Conservation (phyloP, 2,888 invertebrate genomes). For the Zygaena filipendulae region DNA sequence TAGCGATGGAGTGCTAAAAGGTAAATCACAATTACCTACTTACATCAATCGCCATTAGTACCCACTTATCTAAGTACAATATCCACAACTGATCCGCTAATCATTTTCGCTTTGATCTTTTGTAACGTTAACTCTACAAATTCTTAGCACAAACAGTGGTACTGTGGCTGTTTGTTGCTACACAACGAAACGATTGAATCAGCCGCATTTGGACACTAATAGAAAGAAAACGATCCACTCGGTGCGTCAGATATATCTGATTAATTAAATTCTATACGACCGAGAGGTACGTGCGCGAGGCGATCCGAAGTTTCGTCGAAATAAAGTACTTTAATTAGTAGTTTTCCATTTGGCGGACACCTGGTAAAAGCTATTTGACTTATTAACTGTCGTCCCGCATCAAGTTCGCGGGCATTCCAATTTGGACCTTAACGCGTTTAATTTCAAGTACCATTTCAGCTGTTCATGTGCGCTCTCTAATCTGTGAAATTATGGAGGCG, state of each 20-base stretch:
- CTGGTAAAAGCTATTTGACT: constrained; percentile 54
- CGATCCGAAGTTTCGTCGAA: constrained; percentile 41
- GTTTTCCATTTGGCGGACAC: constrained; percentile 58
- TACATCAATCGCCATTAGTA: constrained; percentile 39
- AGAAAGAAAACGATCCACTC: constrained; percentile 46
- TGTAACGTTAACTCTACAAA: constrained; percentile 53
- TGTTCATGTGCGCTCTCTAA: too few relatives aligned
- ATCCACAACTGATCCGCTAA: constrained; percentile 51
- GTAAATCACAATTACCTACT: constrained; percentile 40
- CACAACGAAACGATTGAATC: constrained; percentile 51
- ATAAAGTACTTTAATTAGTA: constrained; percentile 59
- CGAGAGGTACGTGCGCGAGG: constrained; percentile 36
- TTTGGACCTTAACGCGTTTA: constrained; percentile 28
- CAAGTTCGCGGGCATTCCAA: constrained; percentile 20
- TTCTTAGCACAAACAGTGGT: constrained; percentile 49
- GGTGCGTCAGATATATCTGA: constrained; percentile 49
- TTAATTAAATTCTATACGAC: constrained; percentile 58
- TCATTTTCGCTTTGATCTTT: constrained; percentile 46
- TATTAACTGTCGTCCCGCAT: constrained; percentile 36
- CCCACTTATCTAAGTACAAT: constrained; percentile 47
- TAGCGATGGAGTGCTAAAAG: constrained; percentile 48
- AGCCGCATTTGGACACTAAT: constrained; percentile 48
- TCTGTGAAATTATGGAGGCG: constrained; percentile 39
- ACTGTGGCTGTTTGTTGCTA: constrained; percentile 43
- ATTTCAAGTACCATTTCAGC: constrained; percentile 14